Evolutionary conservation across 2,113 vertebrate species (phyloP).

Genomic region (Cervus canadensis): DNA sequence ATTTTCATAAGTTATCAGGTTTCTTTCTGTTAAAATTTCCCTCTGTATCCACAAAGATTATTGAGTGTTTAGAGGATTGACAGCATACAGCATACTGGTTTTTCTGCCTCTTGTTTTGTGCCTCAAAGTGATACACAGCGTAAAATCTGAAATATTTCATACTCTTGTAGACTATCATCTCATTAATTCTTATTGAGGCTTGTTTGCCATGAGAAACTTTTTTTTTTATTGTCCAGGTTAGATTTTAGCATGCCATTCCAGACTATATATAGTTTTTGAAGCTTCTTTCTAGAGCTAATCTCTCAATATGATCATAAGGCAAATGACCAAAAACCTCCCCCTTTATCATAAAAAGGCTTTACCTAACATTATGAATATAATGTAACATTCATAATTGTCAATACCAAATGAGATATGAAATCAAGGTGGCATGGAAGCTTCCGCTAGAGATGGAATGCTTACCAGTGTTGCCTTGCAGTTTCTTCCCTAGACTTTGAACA

Average conservation of each 20-base stretch:
- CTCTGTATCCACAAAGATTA: conserved; percentile 61
- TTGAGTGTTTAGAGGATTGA: conserved; percentile 34
- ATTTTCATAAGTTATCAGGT: conserved; percentile 49
- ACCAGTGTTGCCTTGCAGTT: neutral
- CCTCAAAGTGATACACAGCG: conserved; percentile 49
- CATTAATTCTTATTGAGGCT: neutral
- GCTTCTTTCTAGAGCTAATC: neutral
- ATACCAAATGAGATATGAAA: neutral
- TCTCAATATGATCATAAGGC: neutral
- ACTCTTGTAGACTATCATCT: conserved; percentile 25
- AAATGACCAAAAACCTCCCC: neutral
- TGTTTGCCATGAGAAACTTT: neutral
- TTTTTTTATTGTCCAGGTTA: neutral
- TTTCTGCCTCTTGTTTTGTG: conserved; percentile 41
- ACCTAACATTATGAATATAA: neutral
- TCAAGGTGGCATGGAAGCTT: neutral
- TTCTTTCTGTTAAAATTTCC: conserved; percentile 59
- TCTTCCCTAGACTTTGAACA: neutral
- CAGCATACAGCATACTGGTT: conserved; percentile 31
- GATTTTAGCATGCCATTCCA: neutral
- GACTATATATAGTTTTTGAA: neutral
- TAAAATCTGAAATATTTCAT: conserved; percentile 45
- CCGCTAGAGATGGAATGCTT: neutral
- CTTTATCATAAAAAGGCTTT: neutral
- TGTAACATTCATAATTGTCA: neutral